Conservation (phyloP, 2,888 invertebrate species). For the Drosophila trichaetosa region DNA sequence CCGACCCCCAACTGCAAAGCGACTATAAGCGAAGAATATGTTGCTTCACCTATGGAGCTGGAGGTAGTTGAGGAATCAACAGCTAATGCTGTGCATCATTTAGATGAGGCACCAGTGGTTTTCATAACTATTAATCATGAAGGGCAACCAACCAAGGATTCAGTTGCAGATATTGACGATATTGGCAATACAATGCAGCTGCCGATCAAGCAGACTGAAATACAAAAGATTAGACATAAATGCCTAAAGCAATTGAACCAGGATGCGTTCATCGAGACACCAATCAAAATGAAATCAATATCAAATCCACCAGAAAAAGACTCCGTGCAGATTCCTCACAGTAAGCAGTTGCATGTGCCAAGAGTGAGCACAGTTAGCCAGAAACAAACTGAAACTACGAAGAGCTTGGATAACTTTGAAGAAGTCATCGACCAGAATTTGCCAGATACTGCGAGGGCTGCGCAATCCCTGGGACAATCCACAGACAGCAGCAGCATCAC, state of each 20-base stretch:
- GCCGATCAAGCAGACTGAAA: background rate
- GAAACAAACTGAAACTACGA: background rate
- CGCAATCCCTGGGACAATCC: slow-evolving; percentile 36
- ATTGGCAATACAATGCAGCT: background rate
- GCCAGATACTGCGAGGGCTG: slow-evolving; percentile 13
- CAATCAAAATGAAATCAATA: background rate
- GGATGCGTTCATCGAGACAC: background rate
- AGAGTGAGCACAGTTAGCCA: background rate
- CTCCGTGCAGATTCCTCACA: slow-evolving; percentile 1
- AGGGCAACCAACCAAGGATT: background rate
- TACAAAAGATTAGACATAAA: background rate
- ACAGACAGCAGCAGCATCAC: slow-evolving; percentile 9
- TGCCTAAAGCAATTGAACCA: background rate
- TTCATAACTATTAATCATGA: background rate
- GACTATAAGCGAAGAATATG: background rate
- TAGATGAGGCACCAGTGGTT: background rate
- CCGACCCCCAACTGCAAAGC: background rate
- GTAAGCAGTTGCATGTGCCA: background rate
- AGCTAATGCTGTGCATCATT: background rate
- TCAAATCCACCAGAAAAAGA: slow-evolving; percentile 8
- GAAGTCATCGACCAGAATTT: slow-evolving; percentile 28
- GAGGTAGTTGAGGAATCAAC: background rate
- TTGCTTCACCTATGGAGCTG: background rate
- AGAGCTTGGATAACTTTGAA: slow-evolving; percentile 36
- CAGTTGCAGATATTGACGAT: background rate